Evolutionary conservation across 1,140 invertebrate genomes (phyloP).

Genomic region (Caerostris extrusa): DNA sequence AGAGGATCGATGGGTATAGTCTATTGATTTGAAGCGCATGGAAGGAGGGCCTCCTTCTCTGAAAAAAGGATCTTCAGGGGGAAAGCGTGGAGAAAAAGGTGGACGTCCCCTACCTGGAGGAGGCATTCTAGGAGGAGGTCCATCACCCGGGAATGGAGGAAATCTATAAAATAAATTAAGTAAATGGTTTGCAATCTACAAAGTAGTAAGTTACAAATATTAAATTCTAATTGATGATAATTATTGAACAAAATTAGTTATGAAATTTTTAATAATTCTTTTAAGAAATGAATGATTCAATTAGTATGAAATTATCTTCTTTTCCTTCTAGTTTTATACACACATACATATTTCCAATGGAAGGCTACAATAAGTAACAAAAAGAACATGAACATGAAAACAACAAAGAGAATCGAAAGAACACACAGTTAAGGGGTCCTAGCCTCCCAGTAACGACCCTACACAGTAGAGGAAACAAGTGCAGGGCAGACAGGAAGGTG

Average conservation of each 20-base stretch:
- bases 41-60: conserved; percentile 38
- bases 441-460: no score
- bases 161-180: background rate
- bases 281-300: no score
- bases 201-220: no score
- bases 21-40: conserved; percentile 67
- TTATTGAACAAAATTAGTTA: background rate
- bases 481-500: no score
- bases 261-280: background rate
- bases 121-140: conserved; percentile 51
- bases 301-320: no score
- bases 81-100: conserved; percentile 41
- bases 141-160: conserved; percentile 53
- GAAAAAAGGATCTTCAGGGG: conserved; percentile 49
- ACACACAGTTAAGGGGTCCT: no score
- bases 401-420: no score
- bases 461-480: no score
- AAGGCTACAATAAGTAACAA: no score
- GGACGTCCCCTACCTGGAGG: conserved; percentile 8
- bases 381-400: no score
- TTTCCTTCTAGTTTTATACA: no score
- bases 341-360: no score
- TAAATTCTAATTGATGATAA: background rate
- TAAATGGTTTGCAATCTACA: background rate
- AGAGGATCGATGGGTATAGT: conserved; percentile 78